These are phyloP conservation scores for Petrocephalus microphthalmus DNA, from an alignment of 2,113 vertebrate species.

Conservation along the genomic window DNA sequence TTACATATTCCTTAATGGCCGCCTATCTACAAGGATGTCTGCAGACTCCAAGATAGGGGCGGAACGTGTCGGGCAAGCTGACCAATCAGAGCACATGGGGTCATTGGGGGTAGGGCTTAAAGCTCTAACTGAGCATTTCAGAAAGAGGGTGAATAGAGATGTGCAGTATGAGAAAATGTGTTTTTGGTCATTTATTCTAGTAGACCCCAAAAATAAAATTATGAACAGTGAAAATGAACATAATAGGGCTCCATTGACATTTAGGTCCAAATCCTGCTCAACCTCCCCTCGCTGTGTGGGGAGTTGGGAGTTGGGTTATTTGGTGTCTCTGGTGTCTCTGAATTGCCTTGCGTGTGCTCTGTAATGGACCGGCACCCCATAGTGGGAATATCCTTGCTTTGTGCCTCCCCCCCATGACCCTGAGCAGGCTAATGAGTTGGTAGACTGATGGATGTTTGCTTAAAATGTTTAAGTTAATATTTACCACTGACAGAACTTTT, in stretches of 20 bases:
- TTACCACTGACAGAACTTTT: neutral
- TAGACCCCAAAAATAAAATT: too few relatives aligned
- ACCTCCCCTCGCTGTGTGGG: neutral
- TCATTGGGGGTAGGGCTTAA: neutral
- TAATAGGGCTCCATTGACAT: neutral
- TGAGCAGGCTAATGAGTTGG: neutral
- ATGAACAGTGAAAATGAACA: neutral
- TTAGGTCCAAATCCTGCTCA: neutral
- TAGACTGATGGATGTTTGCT: neutral
- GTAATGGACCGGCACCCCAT: neutral
- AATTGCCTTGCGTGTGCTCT: neutral
- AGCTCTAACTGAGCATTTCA: neutral
- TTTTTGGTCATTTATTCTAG: neutral
- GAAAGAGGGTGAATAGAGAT: neutral
- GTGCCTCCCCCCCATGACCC: neutral
- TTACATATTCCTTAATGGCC: neutral
- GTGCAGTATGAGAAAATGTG: neutral
- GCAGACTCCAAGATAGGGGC: neutral
- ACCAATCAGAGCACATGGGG: neutral
- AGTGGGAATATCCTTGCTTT: neutral
- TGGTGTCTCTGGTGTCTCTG: neutral
- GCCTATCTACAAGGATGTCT: neutral
- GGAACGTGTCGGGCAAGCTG: neutral
- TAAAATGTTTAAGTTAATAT: neutral
- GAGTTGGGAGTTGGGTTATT: neutral